Conservation (phyloP, 2,113 vertebrate species). For the Solea solea region DNA sequence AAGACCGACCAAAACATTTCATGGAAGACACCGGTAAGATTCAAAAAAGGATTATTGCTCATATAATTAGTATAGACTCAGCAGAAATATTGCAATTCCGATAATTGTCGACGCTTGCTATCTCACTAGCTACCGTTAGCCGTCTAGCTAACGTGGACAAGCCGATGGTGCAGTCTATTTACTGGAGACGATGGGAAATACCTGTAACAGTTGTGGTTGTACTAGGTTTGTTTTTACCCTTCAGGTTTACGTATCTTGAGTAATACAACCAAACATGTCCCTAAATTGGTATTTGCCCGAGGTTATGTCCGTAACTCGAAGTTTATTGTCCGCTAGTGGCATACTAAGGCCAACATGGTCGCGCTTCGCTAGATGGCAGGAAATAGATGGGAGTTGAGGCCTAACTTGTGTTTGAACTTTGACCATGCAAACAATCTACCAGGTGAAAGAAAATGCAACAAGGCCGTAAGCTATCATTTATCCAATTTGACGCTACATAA, state of each 20-base stretch:
- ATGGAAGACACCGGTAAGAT: conserved; percentile 79
- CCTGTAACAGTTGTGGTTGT: neutral
- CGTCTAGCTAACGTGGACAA: conserved; percentile 35
- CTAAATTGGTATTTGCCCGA: neutral
- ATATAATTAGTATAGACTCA: rapidly evolving
- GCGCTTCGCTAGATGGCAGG: neutral
- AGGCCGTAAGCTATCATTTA: neutral
- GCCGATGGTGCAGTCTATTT: conserved; percentile 46
- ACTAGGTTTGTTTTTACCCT: neutral
- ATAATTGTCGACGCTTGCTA: neutral
- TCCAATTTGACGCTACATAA: neutral
- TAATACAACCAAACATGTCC: rapidly evolving
- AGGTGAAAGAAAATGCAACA: neutral
- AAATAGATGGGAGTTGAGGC: conserved; percentile 42
- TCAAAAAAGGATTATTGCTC: rapidly evolving
- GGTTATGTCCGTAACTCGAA: too few species aligned
- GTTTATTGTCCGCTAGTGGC: too few species aligned
- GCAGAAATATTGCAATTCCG: neutral
- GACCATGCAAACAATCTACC: conserved; percentile 1
- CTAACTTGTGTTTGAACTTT: conserved; percentile 60
- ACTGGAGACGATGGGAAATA: conserved; percentile 28
- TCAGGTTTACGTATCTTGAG: neutral
- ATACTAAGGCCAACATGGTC: too few species aligned
- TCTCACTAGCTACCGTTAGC: conserved; percentile 23
- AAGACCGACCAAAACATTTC: conserved; percentile 35